Conservation (phyloP, 2,797 vertebrate genomes). For the Hoplostethus mediterraneus region DNA sequence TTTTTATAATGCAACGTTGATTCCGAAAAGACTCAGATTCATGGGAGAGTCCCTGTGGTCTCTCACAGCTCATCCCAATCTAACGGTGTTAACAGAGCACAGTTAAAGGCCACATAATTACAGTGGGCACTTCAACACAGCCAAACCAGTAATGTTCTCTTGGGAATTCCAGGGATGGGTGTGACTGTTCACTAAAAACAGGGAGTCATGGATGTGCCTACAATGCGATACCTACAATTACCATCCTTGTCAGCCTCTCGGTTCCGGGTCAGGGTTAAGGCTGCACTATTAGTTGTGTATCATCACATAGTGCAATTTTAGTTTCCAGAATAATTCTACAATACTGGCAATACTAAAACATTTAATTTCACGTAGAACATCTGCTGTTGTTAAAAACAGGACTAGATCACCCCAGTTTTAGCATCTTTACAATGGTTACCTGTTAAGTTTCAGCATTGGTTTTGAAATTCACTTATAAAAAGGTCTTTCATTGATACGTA, state of each 20-base stretch:
- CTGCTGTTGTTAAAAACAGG: background rate
- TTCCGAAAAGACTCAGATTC: conserved; percentile 14
- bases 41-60: conserved; percentile 48
- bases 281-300: conserved; percentile 44
- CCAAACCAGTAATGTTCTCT: conserved; percentile 83
- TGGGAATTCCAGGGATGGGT: conserved; percentile 84
- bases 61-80: conserved; percentile 66
- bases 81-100: conserved; percentile 77
- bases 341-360: no score
- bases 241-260: conserved; percentile 64
- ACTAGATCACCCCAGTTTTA: no score
- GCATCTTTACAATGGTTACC: no score
- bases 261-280: conserved; percentile 64
- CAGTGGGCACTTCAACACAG: conserved; percentile 76
- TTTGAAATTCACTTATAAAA: no score
- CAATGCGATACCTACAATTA: conserved; percentile 81
- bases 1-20: conserved; percentile 33
- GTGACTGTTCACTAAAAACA: conserved; percentile 82
- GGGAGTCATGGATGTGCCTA: conserved; percentile 77
- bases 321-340: conserved; percentile 1
- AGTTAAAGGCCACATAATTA: conserved; percentile 84
- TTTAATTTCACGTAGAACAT: background rate
- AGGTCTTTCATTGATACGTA: no score
- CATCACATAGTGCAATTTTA: conserved; percentile 19
- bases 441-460: no score